Base-by-base conservation (phyloP, 1,140 invertebrate species). In the Drosophila nigromelanica region DNA sequence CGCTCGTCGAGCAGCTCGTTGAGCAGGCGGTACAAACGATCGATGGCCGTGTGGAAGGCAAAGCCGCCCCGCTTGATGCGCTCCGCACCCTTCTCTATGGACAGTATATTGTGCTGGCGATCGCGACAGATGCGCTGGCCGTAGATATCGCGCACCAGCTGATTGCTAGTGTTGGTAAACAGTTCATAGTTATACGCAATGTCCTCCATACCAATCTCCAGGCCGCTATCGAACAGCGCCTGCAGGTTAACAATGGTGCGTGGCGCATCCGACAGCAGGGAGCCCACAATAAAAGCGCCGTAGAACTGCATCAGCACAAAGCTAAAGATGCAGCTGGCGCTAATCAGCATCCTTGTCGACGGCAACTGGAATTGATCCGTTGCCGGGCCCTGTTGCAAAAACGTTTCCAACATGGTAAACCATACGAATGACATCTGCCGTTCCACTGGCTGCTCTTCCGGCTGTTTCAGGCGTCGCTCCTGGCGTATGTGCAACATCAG, bases 251-350 rank as follows among this genome's bases (percentile, higher is more conserved):
- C 93, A 14, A 95, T 94, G 39, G 92, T 93, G 35, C 91, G 91
- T 5, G 93, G 92, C 35, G 93, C 92, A 33, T 93, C 92, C n/a
- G 94, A 93, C 5, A 95, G 85, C n/a, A 95, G 83, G 3, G 93
- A 94, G 7, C 94, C 94, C 2, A 95, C 95, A 68, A 95, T 94
- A 76, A 92, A 94, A 4, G 94, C 94, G 0, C 94, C 94, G 87
- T 95, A 95, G 73, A 95, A 95, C 76, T 95, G 94, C 90, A 93
- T 94, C 11, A 94, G 68, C 42, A 94, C 74, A 48, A 94, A 80
- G 15, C 93, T 93, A 89, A 94, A 94, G 0, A 94, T 21, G 39
- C 94, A 93, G 11, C 93, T 87, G 1, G 92, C 91, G 21, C 78
- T 59, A 8, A 94, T 72, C 10, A 93, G 92, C 0, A 93, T 62